phyloP scores from a whole-genome alignment of 2,113 vertebrate species.

The Raja brachyura region DNA sequence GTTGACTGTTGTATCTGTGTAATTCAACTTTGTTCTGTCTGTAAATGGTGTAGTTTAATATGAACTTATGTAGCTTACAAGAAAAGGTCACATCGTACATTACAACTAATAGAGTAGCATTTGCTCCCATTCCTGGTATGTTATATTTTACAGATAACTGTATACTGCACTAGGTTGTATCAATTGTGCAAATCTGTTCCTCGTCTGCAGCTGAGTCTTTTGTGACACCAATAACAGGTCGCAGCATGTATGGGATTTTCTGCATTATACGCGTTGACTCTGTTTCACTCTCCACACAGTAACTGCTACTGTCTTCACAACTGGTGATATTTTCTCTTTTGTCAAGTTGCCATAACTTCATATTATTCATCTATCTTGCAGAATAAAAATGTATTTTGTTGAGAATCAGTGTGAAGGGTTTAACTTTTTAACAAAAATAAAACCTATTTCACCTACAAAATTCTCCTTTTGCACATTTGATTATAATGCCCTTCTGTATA shows the following conservation, averaged over 20 bases:
- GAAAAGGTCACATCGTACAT: slow-evolving; percentile 32
- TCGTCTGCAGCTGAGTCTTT: slow-evolving; percentile 29
- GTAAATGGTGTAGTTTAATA: slow-evolving; percentile 63
- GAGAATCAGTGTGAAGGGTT: slow-evolving; percentile 38
- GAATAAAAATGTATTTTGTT: slow-evolving; percentile 46
- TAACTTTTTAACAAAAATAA: slow-evolving; percentile 37
- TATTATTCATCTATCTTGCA: slow-evolving; percentile 45
- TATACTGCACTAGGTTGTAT: slow-evolving; percentile 37
- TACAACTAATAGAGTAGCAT: slow-evolving; percentile 28
- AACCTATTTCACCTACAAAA: neutral
- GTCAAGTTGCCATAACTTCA: slow-evolving; percentile 42
- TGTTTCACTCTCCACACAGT: slow-evolving; percentile 35
- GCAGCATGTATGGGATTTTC: slow-evolving; percentile 38
- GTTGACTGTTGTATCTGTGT: slow-evolving; percentile 68
- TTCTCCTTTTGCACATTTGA: neutral
- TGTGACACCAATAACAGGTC: slow-evolving; percentile 36
- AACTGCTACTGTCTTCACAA: slow-evolving; percentile 39
- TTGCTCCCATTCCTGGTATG: slow-evolving; percentile 19
- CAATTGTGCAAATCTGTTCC: slow-evolving; percentile 37
- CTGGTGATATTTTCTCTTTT: slow-evolving; percentile 41
- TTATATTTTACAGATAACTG: slow-evolving; percentile 38
- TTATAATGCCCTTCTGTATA: neutral
- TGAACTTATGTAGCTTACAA: slow-evolving; percentile 60
- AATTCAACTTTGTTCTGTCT: slow-evolving; percentile 61
- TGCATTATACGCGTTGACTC: slow-evolving; percentile 32